Base-by-base conservation (phyloP, 2,797 vertebrate species). In the Muscicapa striata region DNA sequence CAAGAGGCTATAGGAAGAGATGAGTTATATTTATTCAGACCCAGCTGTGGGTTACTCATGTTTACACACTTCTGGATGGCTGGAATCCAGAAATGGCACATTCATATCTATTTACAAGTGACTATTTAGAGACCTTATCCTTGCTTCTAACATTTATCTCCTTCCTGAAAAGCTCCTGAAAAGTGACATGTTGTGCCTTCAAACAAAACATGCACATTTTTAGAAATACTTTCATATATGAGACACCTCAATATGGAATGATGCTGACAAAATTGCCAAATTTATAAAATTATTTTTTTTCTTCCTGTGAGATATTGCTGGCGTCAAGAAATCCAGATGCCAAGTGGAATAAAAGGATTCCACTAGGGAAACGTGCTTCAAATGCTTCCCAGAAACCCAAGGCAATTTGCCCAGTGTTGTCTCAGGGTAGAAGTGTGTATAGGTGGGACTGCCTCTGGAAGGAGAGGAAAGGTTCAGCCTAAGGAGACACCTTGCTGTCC, bases 131-230 rank as follows among this genome's bases (percentile, higher is more conserved):
- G 17, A 58, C 6, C 16, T 78, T 68, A 19, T 75, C 40, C 29
- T 87, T 79, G 18, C 4, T 86, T 24, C 54, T 51, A 63, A 57
- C 7, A 52, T 34, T 23, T 27, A 7, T 32, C 32, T 52, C 30
- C 41, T 49, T 68, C 19, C 15, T 54, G 27, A 22, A 61, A 43
- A 43, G 12, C 15, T 49, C 48, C 51, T 34, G 21, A 49, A 55
- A 66, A 79, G 8, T 0, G 0, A 2, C 38, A 67, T 0, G 0
- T 17, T 54, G 20, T 74, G 7, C 24, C 38, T 84, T 85, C 30
- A 68, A 32, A 89, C 4, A 46, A 79, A 34, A 89, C 20, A 29
- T 21, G 3, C 8, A 74, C 2, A 16, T 61, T 84, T 79, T 48
- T 70, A 43, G 57, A 63, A 92, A 67, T 26, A 19, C 7, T 55